Base-by-base conservation (phyloP, 2,113 vertebrate species). In the Otus sunia region DNA sequence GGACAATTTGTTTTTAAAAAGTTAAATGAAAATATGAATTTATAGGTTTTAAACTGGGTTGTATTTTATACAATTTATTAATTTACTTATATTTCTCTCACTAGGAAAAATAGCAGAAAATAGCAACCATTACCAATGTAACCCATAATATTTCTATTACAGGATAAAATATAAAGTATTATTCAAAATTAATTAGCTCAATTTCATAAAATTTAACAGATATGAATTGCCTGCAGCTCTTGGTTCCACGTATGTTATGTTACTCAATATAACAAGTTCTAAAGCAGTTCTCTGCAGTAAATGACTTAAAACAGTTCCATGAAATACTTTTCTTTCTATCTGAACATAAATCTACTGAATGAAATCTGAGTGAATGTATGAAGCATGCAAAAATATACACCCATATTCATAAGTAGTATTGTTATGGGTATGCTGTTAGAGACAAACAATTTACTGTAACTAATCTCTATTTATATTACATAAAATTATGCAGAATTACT, bases 401-500 rank as follows among this genome's bases (percentile, higher is more conserved):
- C 22, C 41, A 75, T 50, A 53, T 29, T 62, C 16, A 39, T n/a
- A 5, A 58, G 12, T 25, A 81, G 36, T 78, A 83, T 14, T 52
- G 43, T 30, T 52, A 71, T 29, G 37, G 29, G 41, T 69, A 72
- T 6, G 19, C 5, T 94, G 45, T 47, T 62, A 84, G 59, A 87
- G 49, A 53, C 15, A 74, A 85, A 58, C 4, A 45, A 82, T 49
- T 72, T 47, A 75, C 52, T 88, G 37, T 29, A 92, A 88, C 18
- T 83, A 39, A 82, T 63, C 63, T 85, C 34, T 64, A 75, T 11
- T 52, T 60, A 5, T 64, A 58, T 68, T 49, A 81, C 4, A 69
- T 34, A 95, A 95, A 90, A 87, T 76, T 32, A 95, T 75, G 81
- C 55, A 86, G 26, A 96, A 91, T 94, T 98, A 99, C 99, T 97